Base-by-base conservation (phyloP, 2,797 vertebrate species). In the Sebastes jordani region DNA sequence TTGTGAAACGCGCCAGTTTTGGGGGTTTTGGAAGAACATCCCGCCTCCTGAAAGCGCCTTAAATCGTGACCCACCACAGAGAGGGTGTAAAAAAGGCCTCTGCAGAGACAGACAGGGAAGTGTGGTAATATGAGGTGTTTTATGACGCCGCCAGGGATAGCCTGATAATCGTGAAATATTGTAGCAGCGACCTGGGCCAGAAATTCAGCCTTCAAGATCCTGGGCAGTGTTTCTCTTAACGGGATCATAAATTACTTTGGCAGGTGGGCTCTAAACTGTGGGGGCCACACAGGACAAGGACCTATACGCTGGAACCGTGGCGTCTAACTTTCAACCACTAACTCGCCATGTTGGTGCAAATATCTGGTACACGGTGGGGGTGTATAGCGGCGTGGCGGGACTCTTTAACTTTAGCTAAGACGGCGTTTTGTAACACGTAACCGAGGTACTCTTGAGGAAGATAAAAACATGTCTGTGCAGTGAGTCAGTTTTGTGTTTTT, bases 141-240 rank as follows among this genome's bases (percentile, higher is more conserved):
- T 95, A 96, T 93, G 92, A 90, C 34, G 46, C 93, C 92, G 79
- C 87, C 87, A 91, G 95, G 93, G 89, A 93, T 87, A 80, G 88
- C 81, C 87, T 89, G 94, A 92, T 95, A 92, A 95, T 95, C 70
- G 86, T 95, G 95, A 96, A 95, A 95, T 95, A 95, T 86, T 92
- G 92, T 90, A 89, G 88, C 85, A 81, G 92, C 23, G 16, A 10
- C 85, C 76, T 85, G 88, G 91, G 89, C 94, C 92, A 91, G 93
- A 92, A 92, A 93, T 85, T 84, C 90, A 91, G 93, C 93, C 91
- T 86, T 90, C 91, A 84, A 76, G 88, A 91, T 85, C 74, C 87
- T 74, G 88, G 88, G 88, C 90, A 92, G 76, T 84, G 91, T 92
- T 93, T 91, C 89, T 88, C 90, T 84, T 89, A 91, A 93, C 91